Percentiles rank a stretch among this genome's conserved stretches.
These are phyloP conservation scores for Virgularia gustaviana DNA, from an alignment of 92 coral and sea anemone species.

Conservation along the genomic window DNA sequence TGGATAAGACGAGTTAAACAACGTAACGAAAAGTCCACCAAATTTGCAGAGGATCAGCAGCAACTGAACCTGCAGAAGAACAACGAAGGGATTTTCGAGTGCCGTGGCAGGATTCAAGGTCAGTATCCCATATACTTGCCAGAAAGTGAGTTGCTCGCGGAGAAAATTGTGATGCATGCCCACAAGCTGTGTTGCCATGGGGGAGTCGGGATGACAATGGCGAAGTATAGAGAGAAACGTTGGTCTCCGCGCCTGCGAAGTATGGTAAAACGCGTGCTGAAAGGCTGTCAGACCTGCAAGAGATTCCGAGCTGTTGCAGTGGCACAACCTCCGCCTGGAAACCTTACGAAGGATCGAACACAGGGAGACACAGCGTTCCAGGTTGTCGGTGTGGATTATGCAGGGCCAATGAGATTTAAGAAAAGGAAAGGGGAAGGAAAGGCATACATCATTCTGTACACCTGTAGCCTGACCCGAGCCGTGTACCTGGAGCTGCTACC, in stretches of 20 bases:
- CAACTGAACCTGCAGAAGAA: slow-evolving; percentile 7
- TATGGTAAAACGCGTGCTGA: background rate
- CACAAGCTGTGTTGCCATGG: background rate
- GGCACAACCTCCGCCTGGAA: background rate
- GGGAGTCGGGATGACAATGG: too few species aligned
- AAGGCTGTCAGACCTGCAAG: background rate
- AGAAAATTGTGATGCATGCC: background rate
- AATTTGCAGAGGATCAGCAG: slow-evolving; percentile 3
- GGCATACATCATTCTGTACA: background rate
- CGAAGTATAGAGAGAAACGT: background rate
- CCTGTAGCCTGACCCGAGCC: background rate
- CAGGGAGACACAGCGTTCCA: background rate
- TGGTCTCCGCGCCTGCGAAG: slow-evolving; percentile 16
- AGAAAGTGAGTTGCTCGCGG: background rate
- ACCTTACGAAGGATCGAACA: background rate
- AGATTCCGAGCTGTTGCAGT: background rate
- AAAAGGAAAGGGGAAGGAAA: background rate
- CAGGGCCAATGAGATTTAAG: background rate
- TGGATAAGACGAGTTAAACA: slow-evolving; percentile 10
- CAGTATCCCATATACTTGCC: background rate
- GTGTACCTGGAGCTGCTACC: background rate
- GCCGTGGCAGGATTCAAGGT: too few species aligned
- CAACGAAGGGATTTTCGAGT: slow-evolving; percentile 6
- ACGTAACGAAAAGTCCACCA: slow-evolving; percentile 1
- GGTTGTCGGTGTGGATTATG: background rate